Conservation (phyloP, 1,140 invertebrate species). For the Aphidius ervi region DNA sequence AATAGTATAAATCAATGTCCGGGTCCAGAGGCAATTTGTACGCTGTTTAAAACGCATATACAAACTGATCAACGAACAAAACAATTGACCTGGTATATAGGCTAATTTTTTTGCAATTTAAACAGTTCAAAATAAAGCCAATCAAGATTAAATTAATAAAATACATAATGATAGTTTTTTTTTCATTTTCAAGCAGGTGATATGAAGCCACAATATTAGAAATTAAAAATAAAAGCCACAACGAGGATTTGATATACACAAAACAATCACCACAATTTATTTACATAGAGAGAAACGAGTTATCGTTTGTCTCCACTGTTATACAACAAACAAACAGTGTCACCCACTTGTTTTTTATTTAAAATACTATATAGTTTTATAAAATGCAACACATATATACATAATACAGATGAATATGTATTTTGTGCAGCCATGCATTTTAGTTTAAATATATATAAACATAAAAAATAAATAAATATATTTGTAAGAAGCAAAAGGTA, state of each 20-base stretch:
- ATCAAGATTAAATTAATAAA: no score
- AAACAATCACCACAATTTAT: background rate
- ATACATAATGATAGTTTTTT: no score
- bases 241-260: background rate
- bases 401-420: conserved; percentile 35
- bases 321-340: conserved; percentile 16
- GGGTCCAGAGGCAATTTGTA: background rate
- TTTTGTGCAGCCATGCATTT: conserved; percentile 14
- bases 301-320: conserved; percentile 9
- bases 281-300: conserved; percentile 15
- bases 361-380: background rate
- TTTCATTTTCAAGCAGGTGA: no score
- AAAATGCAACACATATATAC: conserved; percentile 33
- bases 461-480: background rate
- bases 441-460: conserved; percentile 28
- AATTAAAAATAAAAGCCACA: background rate
- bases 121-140: no score
- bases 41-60: no score
- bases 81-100: no score
- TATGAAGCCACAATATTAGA: no score
- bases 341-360: conserved; percentile 3
- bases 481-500: conserved; percentile 26
- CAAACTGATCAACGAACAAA: no score
- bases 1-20: conserved; percentile 5
- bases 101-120: no score